These are phyloP conservation scores for Parapsyche elsis DNA, from an alignment of 1,140 invertebrate species.

Conservation along the genomic window DNA sequence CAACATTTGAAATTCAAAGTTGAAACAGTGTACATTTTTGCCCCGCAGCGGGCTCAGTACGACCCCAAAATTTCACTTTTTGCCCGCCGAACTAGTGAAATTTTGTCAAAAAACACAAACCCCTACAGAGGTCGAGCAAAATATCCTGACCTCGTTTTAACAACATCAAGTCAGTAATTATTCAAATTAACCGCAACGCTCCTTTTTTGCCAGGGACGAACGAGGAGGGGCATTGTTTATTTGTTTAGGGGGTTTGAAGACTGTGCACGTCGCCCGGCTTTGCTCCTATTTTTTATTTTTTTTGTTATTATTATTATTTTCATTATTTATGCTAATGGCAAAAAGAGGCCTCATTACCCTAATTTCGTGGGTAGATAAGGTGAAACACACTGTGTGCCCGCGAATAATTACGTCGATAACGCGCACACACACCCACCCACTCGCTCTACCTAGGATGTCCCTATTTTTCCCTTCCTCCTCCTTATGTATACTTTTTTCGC, in stretches of 20 bases:
- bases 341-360: constrained; percentile 38
- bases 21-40: too few relatives aligned
- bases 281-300: neutral
- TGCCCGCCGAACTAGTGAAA: too few relatives aligned
- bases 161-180: constrained; percentile 48
- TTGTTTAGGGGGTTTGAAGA: constrained; percentile 31
- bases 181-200: constrained; percentile 44
- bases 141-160: constrained; percentile 32
- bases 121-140: too few relatives aligned
- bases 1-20: too few relatives aligned
- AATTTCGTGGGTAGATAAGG: constrained; percentile 24
- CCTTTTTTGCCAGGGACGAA: constrained; percentile 8
- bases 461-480: too few relatives aligned
- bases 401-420: constrained; percentile 1
- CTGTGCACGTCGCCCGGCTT: neutral
- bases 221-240: constrained; percentile 45
- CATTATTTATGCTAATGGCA: constrained; percentile 44
- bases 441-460: too few relatives aligned
- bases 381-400: neutral
- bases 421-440: too few relatives aligned
- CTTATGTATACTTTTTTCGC: neutral
- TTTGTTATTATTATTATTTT: constrained; percentile 7
- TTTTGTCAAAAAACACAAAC: too few relatives aligned
- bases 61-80: too few relatives aligned
- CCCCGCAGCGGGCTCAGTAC: too few relatives aligned